phyloP scores from a whole-genome alignment of 2,113 vertebrate genomes.

The Psephotus haematonotus region DNA sequence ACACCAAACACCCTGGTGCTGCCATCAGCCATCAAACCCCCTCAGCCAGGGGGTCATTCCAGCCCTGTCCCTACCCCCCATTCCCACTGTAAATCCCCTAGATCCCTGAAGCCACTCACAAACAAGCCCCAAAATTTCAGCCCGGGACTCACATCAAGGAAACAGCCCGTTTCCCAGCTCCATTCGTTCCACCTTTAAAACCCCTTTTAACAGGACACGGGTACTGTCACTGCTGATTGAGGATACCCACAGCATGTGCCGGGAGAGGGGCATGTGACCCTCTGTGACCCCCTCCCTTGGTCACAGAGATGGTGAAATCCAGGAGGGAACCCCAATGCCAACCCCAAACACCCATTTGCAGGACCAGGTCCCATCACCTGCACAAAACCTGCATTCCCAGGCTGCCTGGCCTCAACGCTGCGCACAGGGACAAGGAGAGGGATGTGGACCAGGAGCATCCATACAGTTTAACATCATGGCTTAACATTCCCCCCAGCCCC shows the following conservation, averaged over 20 bases:
- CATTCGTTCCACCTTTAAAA: not conserved
- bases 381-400: not conserved
- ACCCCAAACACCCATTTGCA: not conserved
- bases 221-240: not conserved
- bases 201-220: not conserved
- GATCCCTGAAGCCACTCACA: not conserved
- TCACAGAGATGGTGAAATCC: not conserved
- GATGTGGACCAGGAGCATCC: not conserved
- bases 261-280: not conserved
- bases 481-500: not conserved
- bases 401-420: not conserved
- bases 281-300: not conserved
- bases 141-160: not conserved
- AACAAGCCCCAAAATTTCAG: not conserved
- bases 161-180: not conserved
- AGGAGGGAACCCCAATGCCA: not conserved
- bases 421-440: not conserved
- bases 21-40: not conserved
- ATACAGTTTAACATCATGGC: rapidly evolving
- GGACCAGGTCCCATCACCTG: not conserved
- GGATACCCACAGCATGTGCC: rapidly evolving
- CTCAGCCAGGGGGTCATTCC: not conserved
- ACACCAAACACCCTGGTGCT: rapidly evolving
- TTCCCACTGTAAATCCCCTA: not conserved
- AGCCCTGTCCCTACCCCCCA: not conserved